A percentile compares a stretch with the other conserved stretches of the same genome.
These are phyloP conservation scores for Linepithema humile DNA, from an alignment of 1,140 invertebrate species.

Conservation along the genomic window DNA sequence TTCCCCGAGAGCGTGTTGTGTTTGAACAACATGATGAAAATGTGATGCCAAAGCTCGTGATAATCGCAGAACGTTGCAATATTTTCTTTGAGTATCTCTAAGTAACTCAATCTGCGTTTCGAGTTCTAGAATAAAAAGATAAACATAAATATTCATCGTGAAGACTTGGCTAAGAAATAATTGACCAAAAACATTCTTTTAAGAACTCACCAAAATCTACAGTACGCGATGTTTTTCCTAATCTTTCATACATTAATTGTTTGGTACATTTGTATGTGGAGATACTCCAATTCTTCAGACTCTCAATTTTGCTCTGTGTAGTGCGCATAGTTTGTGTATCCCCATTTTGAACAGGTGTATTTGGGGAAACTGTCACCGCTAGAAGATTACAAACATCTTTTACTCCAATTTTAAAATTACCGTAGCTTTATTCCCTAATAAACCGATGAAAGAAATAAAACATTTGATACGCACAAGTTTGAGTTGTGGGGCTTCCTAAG, in stretches of 20 bases:
- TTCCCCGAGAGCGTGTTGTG: slow-evolving; percentile 93
- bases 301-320: slow-evolving; percentile 92
- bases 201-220: slow-evolving; percentile 90
- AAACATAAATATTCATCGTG: slow-evolving; percentile 40
- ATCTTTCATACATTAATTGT: slow-evolving; percentile 96
- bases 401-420: neutral
- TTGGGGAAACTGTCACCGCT: slow-evolving; percentile 81
- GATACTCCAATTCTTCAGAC: slow-evolving; percentile 97
- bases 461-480: slow-evolving; percentile 70
- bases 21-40: slow-evolving; percentile 95
- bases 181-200: neutral
- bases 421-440: neutral
- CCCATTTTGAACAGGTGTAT: slow-evolving; percentile 86
- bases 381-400: slow-evolving; percentile 57
- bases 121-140: slow-evolving; percentile 87
- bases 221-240: slow-evolving; percentile 96
- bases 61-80: slow-evolving; percentile 94
- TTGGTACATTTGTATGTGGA: slow-evolving; percentile 99
- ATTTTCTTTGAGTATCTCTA: slow-evolving; percentile 97
- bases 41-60: slow-evolving; percentile 94
- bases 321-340: slow-evolving; percentile 87
- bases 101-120: slow-evolving; percentile 96
- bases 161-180: neutral
- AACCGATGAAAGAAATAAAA: neutral
- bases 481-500: slow-evolving; percentile 71